These are phyloP conservation scores for Penaeus japonicus DNA, from an alignment of 1,140 invertebrate species.

Conservation along the genomic window DNA sequence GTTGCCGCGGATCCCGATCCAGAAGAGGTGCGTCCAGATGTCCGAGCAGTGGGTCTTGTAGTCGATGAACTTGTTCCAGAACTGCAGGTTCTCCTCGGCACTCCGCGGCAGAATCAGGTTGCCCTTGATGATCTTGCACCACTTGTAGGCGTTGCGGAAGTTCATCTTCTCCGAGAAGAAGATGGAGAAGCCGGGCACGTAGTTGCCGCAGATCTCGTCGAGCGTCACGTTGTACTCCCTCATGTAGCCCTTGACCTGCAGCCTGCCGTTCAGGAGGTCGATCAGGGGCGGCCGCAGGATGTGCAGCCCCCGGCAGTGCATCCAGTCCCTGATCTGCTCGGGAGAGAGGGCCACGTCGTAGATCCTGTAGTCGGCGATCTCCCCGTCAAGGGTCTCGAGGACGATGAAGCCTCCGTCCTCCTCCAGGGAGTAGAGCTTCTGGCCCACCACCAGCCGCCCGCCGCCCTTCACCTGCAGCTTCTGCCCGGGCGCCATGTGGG, in stretches of 20 bases:
- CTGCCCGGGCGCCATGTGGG: neutral
- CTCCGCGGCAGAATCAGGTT: neutral
- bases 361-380: neutral
- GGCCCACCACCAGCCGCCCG: slow-evolving; percentile 19
- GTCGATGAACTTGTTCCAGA: neutral
- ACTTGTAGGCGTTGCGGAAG: neutral
- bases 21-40: slow-evolving; percentile 33
- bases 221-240: neutral
- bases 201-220: neutral
- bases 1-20: slow-evolving; percentile 16
- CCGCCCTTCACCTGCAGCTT: neutral
- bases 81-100: neutral
- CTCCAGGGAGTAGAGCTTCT: slow-evolving; percentile 15
- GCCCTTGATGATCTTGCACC: slow-evolving; percentile 18
- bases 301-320: neutral
- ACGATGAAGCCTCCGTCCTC: slow-evolving; percentile 18
- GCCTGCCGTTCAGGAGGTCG: neutral
- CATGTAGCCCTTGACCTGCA: neutral
- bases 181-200: neutral
- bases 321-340: neutral
- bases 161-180: neutral
- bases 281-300: neutral
- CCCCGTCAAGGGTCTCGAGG: slow-evolving; percentile 13
- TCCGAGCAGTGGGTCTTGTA: neutral
- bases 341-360: neutral